These are phyloP conservation scores for Lota lota DNA, from an alignment of 2,113 vertebrate genomes.

Conservation along the genomic window DNA sequence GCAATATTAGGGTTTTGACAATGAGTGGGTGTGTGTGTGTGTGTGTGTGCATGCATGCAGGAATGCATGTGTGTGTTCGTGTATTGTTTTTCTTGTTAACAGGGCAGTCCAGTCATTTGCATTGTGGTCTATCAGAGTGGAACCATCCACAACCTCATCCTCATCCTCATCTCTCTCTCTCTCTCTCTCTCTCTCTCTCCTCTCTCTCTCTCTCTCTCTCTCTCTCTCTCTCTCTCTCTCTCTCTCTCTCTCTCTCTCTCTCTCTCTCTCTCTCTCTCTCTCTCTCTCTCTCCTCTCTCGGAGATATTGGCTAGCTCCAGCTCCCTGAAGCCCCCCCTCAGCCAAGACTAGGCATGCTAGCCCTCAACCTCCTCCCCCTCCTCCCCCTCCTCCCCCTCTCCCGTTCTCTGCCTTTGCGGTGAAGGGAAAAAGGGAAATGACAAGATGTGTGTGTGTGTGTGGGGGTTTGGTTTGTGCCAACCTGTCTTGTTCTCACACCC, in stretches of 20 bases:
- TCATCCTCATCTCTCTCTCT: neutral
- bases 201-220: conserved; percentile 15
- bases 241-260: conserved; percentile 28
- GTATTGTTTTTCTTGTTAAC: neutral
- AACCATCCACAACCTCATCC: too few relatives aligned
- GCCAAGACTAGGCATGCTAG: conserved; percentile 45
- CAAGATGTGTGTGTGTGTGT: neutral
- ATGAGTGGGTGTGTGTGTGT: conserved; percentile 39
- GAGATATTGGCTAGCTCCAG: neutral
- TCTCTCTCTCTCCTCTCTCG: conserved; percentile 23
- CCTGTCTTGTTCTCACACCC: conserved; percentile 54
- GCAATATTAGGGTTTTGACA: conserved; percentile 1
- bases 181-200: conserved; percentile 27
- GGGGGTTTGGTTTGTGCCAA: neutral
- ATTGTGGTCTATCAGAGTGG: too few relatives aligned
- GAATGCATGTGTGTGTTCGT: neutral
- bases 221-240: conserved; percentile 20
- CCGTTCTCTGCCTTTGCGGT: neutral
- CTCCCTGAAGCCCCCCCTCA: conserved; percentile 30
- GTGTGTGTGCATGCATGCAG: neutral
- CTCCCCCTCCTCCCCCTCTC: too few relatives aligned
- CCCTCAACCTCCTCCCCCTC: neutral
- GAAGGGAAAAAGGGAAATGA: conserved; percentile 3
- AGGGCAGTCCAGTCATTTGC: conserved; percentile 9
- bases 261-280: conserved; percentile 6